phyloP scores from a whole-genome alignment of 2,113 vertebrate species.

The Gorilla gorilla region DNA sequence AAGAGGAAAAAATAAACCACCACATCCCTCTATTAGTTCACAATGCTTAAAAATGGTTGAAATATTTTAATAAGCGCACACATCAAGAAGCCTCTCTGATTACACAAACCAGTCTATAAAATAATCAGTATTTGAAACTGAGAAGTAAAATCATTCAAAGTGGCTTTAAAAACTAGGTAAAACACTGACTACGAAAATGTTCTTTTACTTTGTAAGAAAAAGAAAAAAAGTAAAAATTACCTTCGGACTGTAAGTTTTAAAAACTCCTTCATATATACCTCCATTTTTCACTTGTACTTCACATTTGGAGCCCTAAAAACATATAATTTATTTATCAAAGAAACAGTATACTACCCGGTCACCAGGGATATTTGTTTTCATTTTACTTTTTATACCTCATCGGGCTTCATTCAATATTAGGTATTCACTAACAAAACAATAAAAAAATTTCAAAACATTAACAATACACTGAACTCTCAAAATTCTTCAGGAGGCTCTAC shows the following conservation, averaged over 20 bases:
- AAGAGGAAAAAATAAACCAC: background rate
- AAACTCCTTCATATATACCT: constrained; percentile 97
- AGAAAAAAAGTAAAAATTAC: constrained; percentile 83
- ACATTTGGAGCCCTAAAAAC: constrained; percentile 96
- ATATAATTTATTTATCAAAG: constrained; percentile 59
- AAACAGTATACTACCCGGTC: background rate
- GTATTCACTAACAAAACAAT: background rate
- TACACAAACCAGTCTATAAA: background rate
- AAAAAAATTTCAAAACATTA: background rate
- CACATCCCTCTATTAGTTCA: background rate
- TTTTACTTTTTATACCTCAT: background rate
- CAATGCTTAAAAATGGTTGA: constrained; percentile 3
- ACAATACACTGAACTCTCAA: background rate
- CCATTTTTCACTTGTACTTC: constrained; percentile 99
- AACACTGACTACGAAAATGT: background rate
- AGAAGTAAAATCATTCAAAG: constrained; percentile 28
- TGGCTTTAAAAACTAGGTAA: background rate
- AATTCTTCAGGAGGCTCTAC: background rate
- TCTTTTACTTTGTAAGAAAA: background rate
- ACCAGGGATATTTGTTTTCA: background rate
- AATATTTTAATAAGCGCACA: constrained; percentile 16
- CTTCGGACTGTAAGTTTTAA: constrained; percentile 99
- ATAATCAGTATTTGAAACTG: constrained; percentile 32
- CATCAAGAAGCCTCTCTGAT: background rate
- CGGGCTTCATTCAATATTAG: background rate